Evolutionary conservation across 23 tunicate species (phyloP).

Genomic region (Halocynthia roretzi): DNA sequence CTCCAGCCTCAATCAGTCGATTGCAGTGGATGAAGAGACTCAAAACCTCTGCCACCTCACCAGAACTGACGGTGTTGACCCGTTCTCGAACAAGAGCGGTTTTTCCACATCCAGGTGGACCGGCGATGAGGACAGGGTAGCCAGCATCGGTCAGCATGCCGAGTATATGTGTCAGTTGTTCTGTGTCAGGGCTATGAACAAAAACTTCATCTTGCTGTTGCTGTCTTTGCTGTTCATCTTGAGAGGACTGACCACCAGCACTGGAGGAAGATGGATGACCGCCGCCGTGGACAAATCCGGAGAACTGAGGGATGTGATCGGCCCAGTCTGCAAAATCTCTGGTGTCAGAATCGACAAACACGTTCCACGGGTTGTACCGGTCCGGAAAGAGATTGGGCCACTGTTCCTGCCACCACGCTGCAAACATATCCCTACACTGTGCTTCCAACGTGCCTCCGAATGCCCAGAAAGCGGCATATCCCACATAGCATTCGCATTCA

Average conservation of each 20-base stretch:
- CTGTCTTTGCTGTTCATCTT: constrained; percentile 25
- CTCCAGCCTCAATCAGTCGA: constrained; percentile 65
- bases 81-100: constrained; percentile 77
- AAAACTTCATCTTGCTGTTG: constrained; percentile 42
- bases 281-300: constrained; percentile 43
- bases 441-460: constrained; percentile 83
- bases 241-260: not conserved
- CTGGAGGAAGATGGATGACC: not conserved
- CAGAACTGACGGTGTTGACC: constrained; percentile 74
- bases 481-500: constrained; percentile 64
- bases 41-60: constrained; percentile 74
- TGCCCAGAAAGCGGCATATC: constrained; percentile 84
- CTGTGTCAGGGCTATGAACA: constrained; percentile 76
- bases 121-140: constrained; percentile 52
- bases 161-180: constrained; percentile 57
- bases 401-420: constrained; percentile 74
- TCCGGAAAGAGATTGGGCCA: constrained; percentile 68
- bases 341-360: constrained; percentile 63
- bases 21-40: constrained; percentile 75
- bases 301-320: constrained; percentile 75
- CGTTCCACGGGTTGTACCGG: constrained; percentile 53
- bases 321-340: constrained; percentile 67
- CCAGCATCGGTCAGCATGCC: constrained; percentile 78
- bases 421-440: constrained; percentile 47
- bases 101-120: constrained; percentile 86